phyloP scores from a whole-genome alignment of 2,888 invertebrate genomes.

The Laspeyria flexula region DNA sequence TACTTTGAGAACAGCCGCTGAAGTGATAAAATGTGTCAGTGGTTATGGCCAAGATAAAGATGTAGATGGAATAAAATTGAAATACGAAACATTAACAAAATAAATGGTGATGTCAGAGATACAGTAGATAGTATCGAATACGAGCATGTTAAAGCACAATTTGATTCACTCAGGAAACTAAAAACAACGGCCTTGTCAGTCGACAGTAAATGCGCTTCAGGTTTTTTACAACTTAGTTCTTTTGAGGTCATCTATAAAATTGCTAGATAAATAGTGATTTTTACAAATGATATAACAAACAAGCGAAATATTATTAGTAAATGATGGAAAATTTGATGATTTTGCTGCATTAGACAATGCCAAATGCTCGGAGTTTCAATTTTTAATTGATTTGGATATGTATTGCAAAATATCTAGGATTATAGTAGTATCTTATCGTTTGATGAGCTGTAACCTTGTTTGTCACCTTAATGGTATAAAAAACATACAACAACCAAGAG shows the following conservation, averaged over 20 bases:
- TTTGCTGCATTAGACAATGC: no score
- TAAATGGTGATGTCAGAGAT: constrained; percentile 26
- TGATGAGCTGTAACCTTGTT: no score
- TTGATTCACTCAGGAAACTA: constrained; percentile 55
- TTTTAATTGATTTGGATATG: no score
- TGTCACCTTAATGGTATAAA: no score
- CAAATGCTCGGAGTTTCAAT: no score
- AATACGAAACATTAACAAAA: constrained; percentile 6
- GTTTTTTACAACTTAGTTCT: constrained; percentile 19
- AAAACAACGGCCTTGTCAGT: constrained; percentile 57
- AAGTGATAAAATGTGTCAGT: constrained; percentile 25
- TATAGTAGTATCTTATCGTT: no score
- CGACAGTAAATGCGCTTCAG: constrained; percentile 45
- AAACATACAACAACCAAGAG: no score
- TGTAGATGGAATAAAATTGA: constrained; percentile 13
- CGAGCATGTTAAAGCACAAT: constrained; percentile 34
- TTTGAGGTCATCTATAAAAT: constrained; percentile 47
- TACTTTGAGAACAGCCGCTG: constrained; percentile 21
- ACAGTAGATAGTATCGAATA: constrained; percentile 18
- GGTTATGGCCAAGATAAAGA: constrained; percentile 16
- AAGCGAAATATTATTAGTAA: no score
- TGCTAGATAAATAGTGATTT: constrained; percentile 13
- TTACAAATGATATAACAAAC: no score
- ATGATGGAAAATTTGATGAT: no score
- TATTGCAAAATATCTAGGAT: no score